Evolutionary conservation across 2,113 vertebrate genomes (phyloP), one percentile per base, ranked within the genome.

Genomic region (Aegotheles bennettii): DNA sequence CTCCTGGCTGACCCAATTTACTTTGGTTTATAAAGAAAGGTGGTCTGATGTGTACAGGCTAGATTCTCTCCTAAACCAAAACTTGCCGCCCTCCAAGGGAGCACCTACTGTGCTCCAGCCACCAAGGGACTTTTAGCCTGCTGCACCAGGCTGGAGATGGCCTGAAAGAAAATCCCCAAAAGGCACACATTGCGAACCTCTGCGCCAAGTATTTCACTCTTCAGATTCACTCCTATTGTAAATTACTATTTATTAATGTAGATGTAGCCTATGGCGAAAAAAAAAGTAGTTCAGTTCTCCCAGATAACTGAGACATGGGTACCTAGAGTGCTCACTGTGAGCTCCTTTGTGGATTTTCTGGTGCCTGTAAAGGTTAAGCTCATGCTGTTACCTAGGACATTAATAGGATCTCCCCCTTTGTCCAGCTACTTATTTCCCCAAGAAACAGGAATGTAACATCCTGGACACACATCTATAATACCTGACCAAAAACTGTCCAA

Each of bases 121-220:
- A 42, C 50, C 23, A 53, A 36, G 48, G 18, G 26, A 36, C 35
- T 69, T 84, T 12, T 24, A 84, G 36, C 28, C 45, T 33, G 18
- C 36, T 57, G 42, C 53, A 85, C 18, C 29, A 82, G 47, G 33
- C 13, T 42, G 35, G 35, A 85, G 28, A 7, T 76, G 26, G 7
- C n/a, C 42, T 25, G 28, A 35, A 43, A 47, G 14, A 81, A 71
- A 92, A 77, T 40, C 28, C 20, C 29, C 45, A 21, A 64, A 78
- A 65, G 0, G 0, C 33, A 50, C 9, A 25, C 24, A 35, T 31
- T 28, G 51, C 0, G 0, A 29, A n/a, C 11, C 18, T 78, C 36
- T 26, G 29, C 9, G 28, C 33, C 40, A 36, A 14, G 25, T 63
- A 21, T 42, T 79, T 68, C 18, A 31, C 8, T 77, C 35, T 84